These are phyloP conservation scores for Hypena proboscidalis DNA, from an alignment of 2,888 invertebrate genomes.

Conservation along the genomic window DNA sequence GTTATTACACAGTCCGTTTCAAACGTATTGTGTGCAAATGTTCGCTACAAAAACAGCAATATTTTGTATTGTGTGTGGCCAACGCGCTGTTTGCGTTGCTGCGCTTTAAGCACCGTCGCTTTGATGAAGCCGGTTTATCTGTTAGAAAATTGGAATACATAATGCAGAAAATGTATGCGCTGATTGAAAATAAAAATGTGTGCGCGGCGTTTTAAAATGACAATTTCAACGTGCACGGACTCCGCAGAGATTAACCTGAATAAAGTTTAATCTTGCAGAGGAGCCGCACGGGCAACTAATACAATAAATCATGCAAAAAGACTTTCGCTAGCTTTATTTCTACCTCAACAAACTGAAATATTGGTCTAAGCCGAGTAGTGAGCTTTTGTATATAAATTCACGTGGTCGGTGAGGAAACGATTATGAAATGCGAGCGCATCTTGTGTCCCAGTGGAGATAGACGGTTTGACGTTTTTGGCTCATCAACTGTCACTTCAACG, in stretches of 20 bases:
- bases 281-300: slow-evolving; percentile 1
- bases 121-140: slow-evolving; percentile 46
- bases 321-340: slow-evolving; percentile 3
- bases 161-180: slow-evolving; percentile 28
- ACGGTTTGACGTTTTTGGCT: slow-evolving; percentile 40
- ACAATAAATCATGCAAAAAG: slow-evolving; percentile 5
- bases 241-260: background rate
- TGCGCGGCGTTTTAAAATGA: background rate
- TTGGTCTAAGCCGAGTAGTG: background rate
- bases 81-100: slow-evolving; percentile 32
- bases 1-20: slow-evolving; percentile 80
- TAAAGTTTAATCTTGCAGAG: slow-evolving; percentile 1
- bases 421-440: slow-evolving; percentile 7
- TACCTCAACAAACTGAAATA: slow-evolving; percentile 3
- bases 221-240: background rate
- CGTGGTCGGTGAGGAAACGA: background rate
- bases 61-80: slow-evolving; percentile 51
- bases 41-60: slow-evolving; percentile 56
- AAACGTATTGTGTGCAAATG: slow-evolving; percentile 73
- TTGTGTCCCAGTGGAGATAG: slow-evolving; percentile 12
- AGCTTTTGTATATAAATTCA: slow-evolving; percentile 3
- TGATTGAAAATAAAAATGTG: slow-evolving; percentile 11
- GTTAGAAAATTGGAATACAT: slow-evolving; percentile 35
- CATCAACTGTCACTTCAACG: slow-evolving; percentile 59
- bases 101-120: slow-evolving; percentile 40